Conservation (phyloP, 2,888 invertebrate species). For the Drosophila neotestacea region DNA sequence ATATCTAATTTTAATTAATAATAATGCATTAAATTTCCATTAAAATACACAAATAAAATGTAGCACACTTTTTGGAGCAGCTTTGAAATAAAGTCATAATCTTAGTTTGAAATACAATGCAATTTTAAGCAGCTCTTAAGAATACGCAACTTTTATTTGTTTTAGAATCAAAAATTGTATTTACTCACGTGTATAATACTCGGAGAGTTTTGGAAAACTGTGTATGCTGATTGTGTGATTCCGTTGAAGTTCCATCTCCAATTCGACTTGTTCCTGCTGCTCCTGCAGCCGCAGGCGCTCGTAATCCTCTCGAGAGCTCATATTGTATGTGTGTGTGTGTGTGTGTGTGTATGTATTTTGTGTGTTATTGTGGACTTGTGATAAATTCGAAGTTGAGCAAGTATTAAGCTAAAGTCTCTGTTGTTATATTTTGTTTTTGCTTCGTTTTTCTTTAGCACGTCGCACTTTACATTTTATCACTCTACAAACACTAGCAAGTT, state of each 20-base stretch:
- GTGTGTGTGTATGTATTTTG: constrained; percentile 7
- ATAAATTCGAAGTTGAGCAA: constrained; percentile 64
- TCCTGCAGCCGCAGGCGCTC: constrained; percentile 35
- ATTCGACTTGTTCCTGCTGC: constrained; percentile 36
- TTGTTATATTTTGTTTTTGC: constrained; percentile 16
- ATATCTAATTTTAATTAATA: not conserved
- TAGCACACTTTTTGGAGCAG: constrained; percentile 6
- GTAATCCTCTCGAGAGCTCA: constrained; percentile 48
- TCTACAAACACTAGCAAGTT: constrained; percentile 23
- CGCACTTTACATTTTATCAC: constrained; percentile 60
- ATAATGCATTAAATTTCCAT: not conserved
- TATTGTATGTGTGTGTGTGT: constrained; percentile 29
- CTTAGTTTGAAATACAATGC: not conserved
- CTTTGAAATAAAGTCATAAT: not conserved
- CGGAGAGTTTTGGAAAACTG: constrained; percentile 72
- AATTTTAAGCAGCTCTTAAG: not conserved
- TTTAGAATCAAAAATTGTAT: not conserved
- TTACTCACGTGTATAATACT: constrained; percentile 81
- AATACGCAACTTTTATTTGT: not conserved
- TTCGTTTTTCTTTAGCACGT: constrained; percentile 46
- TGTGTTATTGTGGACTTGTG: constrained; percentile 21
- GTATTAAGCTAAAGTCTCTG: constrained; percentile 35
- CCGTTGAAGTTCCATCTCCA: constrained; percentile 35
- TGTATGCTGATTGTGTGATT: constrained; percentile 58
- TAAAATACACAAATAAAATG: not conserved